phyloP scores from a whole-genome alignment of 2,113 vertebrate species.

The Ciconia boyciana region DNA sequence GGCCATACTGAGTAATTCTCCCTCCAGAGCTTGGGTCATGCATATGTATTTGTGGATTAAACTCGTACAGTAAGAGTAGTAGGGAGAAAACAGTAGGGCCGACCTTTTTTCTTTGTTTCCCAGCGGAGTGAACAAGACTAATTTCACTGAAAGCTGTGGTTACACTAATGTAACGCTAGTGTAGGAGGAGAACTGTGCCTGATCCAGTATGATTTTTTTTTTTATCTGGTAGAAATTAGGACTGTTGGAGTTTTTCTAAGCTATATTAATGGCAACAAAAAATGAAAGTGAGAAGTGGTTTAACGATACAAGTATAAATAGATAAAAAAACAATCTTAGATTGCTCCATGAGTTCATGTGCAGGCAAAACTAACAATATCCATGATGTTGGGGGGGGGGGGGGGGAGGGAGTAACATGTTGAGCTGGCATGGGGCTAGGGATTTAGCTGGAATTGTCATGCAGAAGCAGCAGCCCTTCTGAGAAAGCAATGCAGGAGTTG shows the following conservation, averaged over 20 bases:
- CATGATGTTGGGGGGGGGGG: not conserved
- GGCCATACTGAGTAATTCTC: not conserved
- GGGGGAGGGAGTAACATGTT: not conserved
- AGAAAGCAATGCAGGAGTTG: not conserved
- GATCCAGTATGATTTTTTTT: not conserved
- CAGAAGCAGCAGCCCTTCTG: not conserved
- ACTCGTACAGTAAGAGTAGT: not conserved
- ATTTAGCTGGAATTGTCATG: not conserved
- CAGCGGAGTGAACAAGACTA: not conserved
- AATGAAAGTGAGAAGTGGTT: not conserved
- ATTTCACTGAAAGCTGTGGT: not conserved
- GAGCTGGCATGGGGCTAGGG: not conserved
- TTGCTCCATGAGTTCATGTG: not conserved
- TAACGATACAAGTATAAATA: not conserved
- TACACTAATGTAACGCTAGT: not conserved
- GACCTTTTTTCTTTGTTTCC: not conserved
- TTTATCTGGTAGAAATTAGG: not conserved
- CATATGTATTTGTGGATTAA: not conserved
- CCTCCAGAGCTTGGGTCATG: not conserved
- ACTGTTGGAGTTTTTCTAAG: not conserved
- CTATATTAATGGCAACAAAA: not conserved
- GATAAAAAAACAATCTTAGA: not conserved
- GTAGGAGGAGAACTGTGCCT: not conserved
- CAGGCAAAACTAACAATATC: not conserved
- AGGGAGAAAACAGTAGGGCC: not conserved